These are phyloP conservation scores for Pogona vitticeps DNA, from an alignment of 2,113 vertebrate species.

Conservation along the genomic window DNA sequence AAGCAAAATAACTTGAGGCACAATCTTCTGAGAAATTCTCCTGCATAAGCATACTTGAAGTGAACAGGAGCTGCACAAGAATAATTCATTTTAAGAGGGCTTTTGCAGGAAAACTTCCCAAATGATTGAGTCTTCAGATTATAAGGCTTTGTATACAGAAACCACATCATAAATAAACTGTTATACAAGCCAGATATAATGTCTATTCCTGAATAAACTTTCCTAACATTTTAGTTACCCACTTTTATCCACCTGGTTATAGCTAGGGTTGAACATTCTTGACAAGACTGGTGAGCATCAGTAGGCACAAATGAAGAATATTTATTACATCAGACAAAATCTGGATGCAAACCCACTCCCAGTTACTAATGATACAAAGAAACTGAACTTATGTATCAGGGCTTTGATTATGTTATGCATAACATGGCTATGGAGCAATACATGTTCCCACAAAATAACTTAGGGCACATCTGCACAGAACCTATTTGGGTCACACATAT, in stretches of 20 bases:
- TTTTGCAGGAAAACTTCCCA: no score
- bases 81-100: no score
- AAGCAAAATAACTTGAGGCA: no score
- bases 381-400: no score
- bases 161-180: no score
- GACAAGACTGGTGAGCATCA: slow-evolving; percentile 2
- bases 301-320: not conserved
- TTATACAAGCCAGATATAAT: no score
- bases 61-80: no score
- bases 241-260: not conserved
- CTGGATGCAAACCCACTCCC: slow-evolving; percentile 20
- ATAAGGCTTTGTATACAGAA: no score
- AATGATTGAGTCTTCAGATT: no score
- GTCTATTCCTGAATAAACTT: not conserved
- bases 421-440: not conserved
- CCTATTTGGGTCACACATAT: not conserved
- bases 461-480: not conserved
- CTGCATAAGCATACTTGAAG: no score
- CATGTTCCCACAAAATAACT: not conserved
- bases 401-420: not conserved
- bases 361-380: not conserved
- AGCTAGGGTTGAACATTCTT: not conserved
- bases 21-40: not conserved
- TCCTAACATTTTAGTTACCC: not conserved
- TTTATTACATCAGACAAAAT: slow-evolving; percentile 35